Base-by-base conservation (phyloP, 2,888 invertebrate genomes). In the Cerceris ruficornis region DNA sequence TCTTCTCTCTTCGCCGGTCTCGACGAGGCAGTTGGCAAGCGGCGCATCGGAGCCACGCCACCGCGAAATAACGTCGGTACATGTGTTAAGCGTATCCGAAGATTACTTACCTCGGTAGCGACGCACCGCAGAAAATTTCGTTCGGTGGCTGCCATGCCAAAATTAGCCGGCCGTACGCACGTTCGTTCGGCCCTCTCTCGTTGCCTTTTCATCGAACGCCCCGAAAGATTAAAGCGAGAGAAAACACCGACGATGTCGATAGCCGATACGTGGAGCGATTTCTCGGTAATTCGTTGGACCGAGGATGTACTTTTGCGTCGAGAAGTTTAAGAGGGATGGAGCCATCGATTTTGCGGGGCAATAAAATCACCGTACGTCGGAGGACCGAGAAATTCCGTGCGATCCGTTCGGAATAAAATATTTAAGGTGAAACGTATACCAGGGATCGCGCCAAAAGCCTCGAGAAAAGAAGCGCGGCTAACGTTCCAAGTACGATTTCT, bases 11-110 rank as follows among this genome's bases (percentile, higher is more conserved):
- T 28, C 28, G 1, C 28, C 4, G 28, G 4, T 28, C 28, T 28
- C 28, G 28, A 28, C 28, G 59, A 17, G 64, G 76, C 80, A 82
- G 79, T 83, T 85, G 82, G 81, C 85, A 82, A 85, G 80, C 79
- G 70, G 28, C 67, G 68, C 43, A 65, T 4, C 28, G 28, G 4
- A 28, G 28, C 28, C 28, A 28, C 28, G 28, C 28, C 28, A 28
- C 28, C 65, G 70, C 66, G 66, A 75, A 66, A 50, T 73, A 77
- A 74, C 82, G 77, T 67, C 68, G 59, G 62, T 68, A 65, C 66
- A 61, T 69, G 83, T 76, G 75, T 69, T 74, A 79, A 85, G 73
- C 65, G 75, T 72, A 64, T 76, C 69, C 71, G 77, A 78, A 75
- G 71, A 80, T 80, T 69, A 74, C 82, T 64, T 65, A 49, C 59